phyloP scores from a whole-genome alignment of 2,113 vertebrate species.

The Hemiprocne comata region DNA sequence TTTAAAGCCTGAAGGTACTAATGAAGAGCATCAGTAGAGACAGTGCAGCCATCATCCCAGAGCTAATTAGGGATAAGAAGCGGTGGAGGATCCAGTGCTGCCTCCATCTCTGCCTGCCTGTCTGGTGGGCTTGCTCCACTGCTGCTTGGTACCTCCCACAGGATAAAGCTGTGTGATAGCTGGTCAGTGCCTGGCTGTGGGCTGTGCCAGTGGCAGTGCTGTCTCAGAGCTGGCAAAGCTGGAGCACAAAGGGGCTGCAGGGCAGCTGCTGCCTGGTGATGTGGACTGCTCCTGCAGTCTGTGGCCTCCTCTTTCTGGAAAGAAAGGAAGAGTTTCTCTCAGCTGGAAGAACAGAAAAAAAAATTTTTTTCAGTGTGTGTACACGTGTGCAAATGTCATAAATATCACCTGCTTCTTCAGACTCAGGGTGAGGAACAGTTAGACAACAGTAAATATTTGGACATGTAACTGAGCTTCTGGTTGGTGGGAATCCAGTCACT shows the following conservation, averaged over 20 bases:
- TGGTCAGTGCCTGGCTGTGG: not conserved
- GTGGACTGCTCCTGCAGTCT: not conserved
- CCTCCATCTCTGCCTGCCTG: not conserved
- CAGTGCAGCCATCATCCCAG: not conserved
- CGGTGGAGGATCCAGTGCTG: not conserved
- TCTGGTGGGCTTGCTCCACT: not conserved
- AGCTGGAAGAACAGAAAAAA: not conserved
- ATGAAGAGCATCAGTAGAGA: not conserved
- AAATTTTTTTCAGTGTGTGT: too few species aligned
- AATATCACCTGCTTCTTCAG: not conserved
- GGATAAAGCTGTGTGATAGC: not conserved
- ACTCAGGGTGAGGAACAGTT: not conserved
- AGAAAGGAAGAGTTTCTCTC: not conserved
- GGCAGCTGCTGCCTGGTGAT: not conserved
- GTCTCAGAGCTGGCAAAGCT: not conserved
- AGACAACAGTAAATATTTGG: not conserved
- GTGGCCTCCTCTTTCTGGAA: not conserved
- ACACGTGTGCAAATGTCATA: accelerated
- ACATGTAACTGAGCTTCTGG: not conserved
- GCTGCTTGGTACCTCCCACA: not conserved
- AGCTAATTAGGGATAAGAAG: not conserved
- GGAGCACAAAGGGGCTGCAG: not conserved
- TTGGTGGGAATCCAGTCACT: not conserved
- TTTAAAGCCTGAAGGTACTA: conserved; percentile 2
- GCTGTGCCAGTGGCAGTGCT: accelerated